phyloP scores from a whole-genome alignment of 2,888 invertebrate genomes.

The Molorchus minor region DNA sequence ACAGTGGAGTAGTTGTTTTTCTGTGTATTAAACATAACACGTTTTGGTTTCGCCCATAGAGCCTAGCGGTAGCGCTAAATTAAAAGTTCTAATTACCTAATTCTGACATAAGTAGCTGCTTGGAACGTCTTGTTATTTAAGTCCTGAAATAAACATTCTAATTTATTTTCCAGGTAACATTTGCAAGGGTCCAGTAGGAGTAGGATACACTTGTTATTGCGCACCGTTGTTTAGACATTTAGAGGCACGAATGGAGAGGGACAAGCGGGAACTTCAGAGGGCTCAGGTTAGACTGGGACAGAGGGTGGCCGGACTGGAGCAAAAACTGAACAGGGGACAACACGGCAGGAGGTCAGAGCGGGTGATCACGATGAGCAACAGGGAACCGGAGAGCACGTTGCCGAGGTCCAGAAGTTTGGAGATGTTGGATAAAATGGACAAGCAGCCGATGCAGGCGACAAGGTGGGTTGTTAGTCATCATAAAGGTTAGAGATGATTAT shows the following conservation, averaged over 20 bases:
- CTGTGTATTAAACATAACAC: no score
- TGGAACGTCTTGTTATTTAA: not conserved
- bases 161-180: slow-evolving; percentile 71
- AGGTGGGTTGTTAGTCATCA: no score
- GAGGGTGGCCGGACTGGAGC: slow-evolving; percentile 81
- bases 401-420: slow-evolving; percentile 79
- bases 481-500: no score
- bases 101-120: no score
- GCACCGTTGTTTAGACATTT: slow-evolving; percentile 90
- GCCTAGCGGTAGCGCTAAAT: no score
- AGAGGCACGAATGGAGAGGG: slow-evolving; percentile 83
- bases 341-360: slow-evolving; percentile 69
- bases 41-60: no score
- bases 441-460: slow-evolving; percentile 52
- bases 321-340: slow-evolving; percentile 74
- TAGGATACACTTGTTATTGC: slow-evolving; percentile 92
- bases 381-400: slow-evolving; percentile 67
- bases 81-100: no score
- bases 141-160: not conserved
- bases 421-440: slow-evolving; percentile 66
- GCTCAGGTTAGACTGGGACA: slow-evolving; percentile 81
- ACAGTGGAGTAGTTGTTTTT: no score
- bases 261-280: slow-evolving; percentile 80
- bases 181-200: slow-evolving; percentile 93
- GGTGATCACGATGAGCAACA: slow-evolving; percentile 65